Conservation (phyloP, 2,888 invertebrate species). For the Ophion obscuratus region DNA sequence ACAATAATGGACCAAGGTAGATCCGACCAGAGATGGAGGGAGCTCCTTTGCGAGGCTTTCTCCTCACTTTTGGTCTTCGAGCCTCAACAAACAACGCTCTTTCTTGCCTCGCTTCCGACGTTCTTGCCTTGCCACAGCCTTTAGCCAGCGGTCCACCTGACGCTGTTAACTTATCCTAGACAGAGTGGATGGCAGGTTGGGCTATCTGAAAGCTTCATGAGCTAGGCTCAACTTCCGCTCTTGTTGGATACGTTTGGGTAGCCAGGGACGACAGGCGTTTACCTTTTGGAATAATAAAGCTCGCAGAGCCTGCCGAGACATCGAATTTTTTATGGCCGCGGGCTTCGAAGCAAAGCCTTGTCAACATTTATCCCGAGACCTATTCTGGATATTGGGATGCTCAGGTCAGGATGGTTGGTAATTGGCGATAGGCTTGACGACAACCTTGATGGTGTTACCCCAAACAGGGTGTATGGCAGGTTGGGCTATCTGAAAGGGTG, state of each 20-base stretch:
- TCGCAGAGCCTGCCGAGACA: background rate
- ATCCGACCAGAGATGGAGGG: slow-evolving; percentile 1
- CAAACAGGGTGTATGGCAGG: too few relatives aligned
- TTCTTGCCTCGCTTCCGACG: slow-evolving; percentile 6
- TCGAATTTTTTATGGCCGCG: background rate
- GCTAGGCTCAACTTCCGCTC: slow-evolving; percentile 5
- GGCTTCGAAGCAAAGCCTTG: too few relatives aligned
- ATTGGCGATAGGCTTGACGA: too few relatives aligned
- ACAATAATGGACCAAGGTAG: slow-evolving; percentile 74
- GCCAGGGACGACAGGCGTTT: background rate
- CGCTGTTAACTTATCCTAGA: background rate
- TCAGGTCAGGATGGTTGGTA: too few relatives aligned
- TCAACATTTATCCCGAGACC: too few relatives aligned
- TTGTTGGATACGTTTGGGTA: background rate
- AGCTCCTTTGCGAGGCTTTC: slow-evolving; percentile 16
- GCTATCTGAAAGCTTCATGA: background rate
- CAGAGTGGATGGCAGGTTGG: slow-evolving; percentile 2
- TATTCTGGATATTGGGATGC: too few relatives aligned
- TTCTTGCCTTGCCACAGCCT: background rate
- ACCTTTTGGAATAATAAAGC: background rate
- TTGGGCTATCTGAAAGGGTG: too few relatives aligned
- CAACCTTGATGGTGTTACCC: too few relatives aligned
- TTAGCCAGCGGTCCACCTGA: slow-evolving; percentile 7
- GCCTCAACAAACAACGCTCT: slow-evolving; percentile 8
- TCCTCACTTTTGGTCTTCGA: background rate